Base-by-base conservation (phyloP, 1,140 invertebrate species). In the Brachionus asplanchnoidis region DNA sequence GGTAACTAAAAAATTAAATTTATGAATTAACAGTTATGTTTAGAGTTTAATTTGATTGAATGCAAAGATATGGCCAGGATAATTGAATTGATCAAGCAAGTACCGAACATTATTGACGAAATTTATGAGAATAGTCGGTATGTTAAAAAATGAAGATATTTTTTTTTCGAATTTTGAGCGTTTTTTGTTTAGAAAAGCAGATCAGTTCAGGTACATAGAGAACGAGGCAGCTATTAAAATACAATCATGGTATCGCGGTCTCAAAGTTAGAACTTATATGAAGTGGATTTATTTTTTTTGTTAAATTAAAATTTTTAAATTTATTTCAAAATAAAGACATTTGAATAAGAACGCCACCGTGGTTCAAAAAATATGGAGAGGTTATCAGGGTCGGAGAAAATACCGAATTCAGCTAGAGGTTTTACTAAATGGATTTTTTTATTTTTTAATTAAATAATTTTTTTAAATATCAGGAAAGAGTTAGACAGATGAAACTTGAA, bases 311-410 rank as follows among this genome's bases (percentile, higher is more conserved):
- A 56, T 65, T 17, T 28, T 50, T 68, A 80, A 53, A 68, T 9
- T 85, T 12, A 20, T 79, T 85, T 79, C 85, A 26, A 56, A 65
- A 85, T 87, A 23, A 85, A 90, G 88, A 80, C 85, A 88, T 85
- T 85, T 90, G 65, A 88, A 88, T 75, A 82, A 85, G 26, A 86
- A 87, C 87, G 89, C 89, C 14, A 87, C 84, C 60, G 82, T 73
- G 7, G 87, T 90, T 73, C 89, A 90, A 84, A 89, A 85, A 86
- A 28, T 65, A 79, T 90, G 88, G 88, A 85, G 88, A 85, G 89
- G 88, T 1, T 88, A 86, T 85, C 75, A 88, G 23, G 89, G 88
- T 14, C 85, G 89, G 75, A 86, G 86, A 68, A 86, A 78, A 50
- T 89, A 85, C 86, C 87, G 88, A 86, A 68, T 86, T 28, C 85